Conservation (phyloP, 2,797 vertebrate genomes). For the Streptopelia turtur region DNA sequence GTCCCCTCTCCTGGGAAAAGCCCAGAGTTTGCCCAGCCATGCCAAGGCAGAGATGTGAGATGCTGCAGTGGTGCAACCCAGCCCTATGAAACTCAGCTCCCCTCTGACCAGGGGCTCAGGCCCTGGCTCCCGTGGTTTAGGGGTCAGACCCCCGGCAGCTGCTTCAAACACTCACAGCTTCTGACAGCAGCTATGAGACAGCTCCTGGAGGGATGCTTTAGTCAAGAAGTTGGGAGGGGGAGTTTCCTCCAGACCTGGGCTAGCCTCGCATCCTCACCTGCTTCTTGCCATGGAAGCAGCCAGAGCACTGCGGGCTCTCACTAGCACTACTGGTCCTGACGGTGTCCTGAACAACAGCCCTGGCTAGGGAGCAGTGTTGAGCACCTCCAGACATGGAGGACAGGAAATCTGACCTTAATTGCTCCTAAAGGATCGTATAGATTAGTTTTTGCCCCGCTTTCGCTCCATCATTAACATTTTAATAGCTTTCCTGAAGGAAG, state of each 20-base stretch:
- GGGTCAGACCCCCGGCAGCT: not conserved
- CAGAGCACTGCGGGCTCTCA: accelerated
- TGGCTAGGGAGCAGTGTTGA: not conserved
- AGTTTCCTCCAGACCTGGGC: not conserved
- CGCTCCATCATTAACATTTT: not conserved
- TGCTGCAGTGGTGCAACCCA: not conserved
- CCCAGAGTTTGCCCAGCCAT: accelerated
- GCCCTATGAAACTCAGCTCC: not conserved
- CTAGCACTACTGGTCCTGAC: accelerated
- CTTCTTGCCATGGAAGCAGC: not conserved
- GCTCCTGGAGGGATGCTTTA: not conserved
- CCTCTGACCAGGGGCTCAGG: accelerated
- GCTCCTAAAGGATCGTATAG: not conserved
- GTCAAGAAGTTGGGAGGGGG: not conserved
- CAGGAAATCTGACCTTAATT: not conserved
- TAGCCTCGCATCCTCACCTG: not conserved
- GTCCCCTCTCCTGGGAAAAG: not conserved
- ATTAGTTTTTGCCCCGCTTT: not conserved
- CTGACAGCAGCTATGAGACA: not conserved
- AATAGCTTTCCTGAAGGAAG: not conserved
- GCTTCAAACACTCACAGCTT: not conserved
- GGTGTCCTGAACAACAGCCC: not conserved
- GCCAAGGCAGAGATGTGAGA: not conserved
- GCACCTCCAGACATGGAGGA: not conserved
- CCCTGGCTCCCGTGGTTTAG: accelerated